Base-by-base conservation (phyloP, 2,888 invertebrate genomes). In the Choreutis nemorana region DNA sequence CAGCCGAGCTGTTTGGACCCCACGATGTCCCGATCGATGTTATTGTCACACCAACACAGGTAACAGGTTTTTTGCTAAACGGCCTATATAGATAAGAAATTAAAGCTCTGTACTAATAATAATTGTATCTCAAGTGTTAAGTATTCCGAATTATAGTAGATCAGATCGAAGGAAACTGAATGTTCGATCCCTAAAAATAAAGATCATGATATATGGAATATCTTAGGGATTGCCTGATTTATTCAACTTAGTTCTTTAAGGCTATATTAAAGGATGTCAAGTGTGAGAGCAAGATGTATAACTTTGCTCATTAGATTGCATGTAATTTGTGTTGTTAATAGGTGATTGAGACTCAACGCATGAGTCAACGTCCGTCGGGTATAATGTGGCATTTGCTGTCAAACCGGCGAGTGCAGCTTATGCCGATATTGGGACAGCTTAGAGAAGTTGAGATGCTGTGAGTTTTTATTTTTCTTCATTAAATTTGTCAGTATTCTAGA, bases 1-100 rank as follows among this genome's bases (percentile, higher is more conserved):
- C 93, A 3, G 75, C 82, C 3, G 81, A 86, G 32, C 61, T 94
- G 50, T 91, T 94, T 50, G 83, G 87, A 43, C 83, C 85, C 14
- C 87, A 91, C 50, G 94, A 94, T 66, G 84, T 92, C 12, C 90
- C 91, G 28, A 87, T 94, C 28, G 94, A 94, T 61, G 83, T 90
- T 44, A 94, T 94, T 52, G 81, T 93, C 42, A 94, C 94, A 5
- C 93, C 93, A 15, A 90, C 89, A 7, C 85, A 89, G 73, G 86
- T 90, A 40, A 7, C 9, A 5, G n/a, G 5, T 23, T 2, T 23
- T 23, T 85, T 12, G 23, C 4, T n/a, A 4, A 4, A n/a, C n/a
- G n/a, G 10, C 10, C 10, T 24, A 6, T 23, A 23, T 4, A 9
- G 10, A 23, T 6, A 23, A 24, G 11, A 25, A 8, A 13, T 12